phyloP scores from a whole-genome alignment of 2,888 invertebrate genomes.

The Lepidochrysops patricia region DNA sequence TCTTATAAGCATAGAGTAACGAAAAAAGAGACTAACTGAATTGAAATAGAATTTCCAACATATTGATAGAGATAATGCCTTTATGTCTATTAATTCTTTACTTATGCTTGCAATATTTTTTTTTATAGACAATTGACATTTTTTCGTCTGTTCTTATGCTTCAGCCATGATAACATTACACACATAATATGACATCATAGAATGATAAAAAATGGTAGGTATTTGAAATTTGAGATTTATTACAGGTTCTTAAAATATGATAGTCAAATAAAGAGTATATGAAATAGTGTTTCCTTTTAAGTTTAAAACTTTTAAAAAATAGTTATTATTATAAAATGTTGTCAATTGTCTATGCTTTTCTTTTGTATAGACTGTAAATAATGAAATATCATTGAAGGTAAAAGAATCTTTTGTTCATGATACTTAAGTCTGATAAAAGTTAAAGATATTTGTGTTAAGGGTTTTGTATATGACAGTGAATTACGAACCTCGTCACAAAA shows the following conservation, averaged over 20 bases:
- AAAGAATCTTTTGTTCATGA: not conserved
- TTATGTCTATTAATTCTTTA: not conserved
- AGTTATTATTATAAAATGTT: not conserved
- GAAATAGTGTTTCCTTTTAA: no score
- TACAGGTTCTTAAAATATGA: no score
- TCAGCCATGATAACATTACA: no score
- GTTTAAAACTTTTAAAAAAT: no score
- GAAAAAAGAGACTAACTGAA: not conserved
- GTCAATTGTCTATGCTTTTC: not conserved
- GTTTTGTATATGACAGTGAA: conserved; percentile 23
- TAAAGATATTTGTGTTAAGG: conserved; percentile 11
- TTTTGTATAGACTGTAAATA: not conserved
- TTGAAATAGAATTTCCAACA: not conserved
- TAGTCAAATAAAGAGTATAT: no score
- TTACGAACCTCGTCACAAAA: conserved; percentile 31
- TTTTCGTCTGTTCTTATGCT: not conserved
- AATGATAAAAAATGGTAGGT: no score
- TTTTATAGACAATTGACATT: not conserved
- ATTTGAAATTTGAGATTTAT: no score
- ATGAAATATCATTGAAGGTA: not conserved
- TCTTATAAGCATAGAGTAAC: not conserved
- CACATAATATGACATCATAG: no score
- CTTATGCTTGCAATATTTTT: not conserved
- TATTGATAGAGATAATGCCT: no score
- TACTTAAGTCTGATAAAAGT: not conserved